Base-by-base conservation (phyloP, 2,888 invertebrate species). In the Aspidapion aeneum region DNA sequence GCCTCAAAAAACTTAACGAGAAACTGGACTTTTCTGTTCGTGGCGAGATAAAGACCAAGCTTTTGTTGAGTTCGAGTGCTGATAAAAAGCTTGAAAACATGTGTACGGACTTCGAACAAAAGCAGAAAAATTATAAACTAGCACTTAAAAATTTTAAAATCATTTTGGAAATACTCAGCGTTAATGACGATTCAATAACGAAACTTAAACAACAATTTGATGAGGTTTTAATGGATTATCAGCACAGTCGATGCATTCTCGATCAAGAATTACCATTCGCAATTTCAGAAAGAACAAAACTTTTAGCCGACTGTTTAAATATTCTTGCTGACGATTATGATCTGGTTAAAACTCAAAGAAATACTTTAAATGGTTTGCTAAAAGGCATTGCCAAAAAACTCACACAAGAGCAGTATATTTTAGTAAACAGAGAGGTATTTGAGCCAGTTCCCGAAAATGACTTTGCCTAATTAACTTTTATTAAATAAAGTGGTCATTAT, bases 71-170 rank as follows among this genome's bases (percentile, higher is more conserved):
- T 19, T 57, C 72, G 58, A 68, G 70, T 57, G 64, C 61, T 20
- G 62, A 65, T 59, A 67, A 68, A 17, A 50, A 58, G 21, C 66
- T 72, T 18, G 69, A 67, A 61, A 66, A 68, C 51, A 60, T 69
- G 21, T 68, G 66, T 55, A 57, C 57, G 52, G 69, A 74, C 35
- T 71, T 71, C 63, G 71, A 72, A 55, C 64, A 66, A 49, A 67
- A 69, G 18, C 70, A 71, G 48, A 67, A 65, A 62, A 75, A 79
- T 65, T 78, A 73, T 65, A 72, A 74, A 52, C 71, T 75, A 61
- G 79, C 77, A 0, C 66, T 75, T 22, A 74, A 76, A 61, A 79
- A 79, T 68, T 77, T 78, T 64, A 76, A 76, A 66, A 72, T 77
- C 58, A 74, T 78, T 22, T 64, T 79, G 52, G 76, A 78, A 69